phyloP scores from a whole-genome alignment of 2,888 invertebrate species.

The Candidula unifasciata region DNA sequence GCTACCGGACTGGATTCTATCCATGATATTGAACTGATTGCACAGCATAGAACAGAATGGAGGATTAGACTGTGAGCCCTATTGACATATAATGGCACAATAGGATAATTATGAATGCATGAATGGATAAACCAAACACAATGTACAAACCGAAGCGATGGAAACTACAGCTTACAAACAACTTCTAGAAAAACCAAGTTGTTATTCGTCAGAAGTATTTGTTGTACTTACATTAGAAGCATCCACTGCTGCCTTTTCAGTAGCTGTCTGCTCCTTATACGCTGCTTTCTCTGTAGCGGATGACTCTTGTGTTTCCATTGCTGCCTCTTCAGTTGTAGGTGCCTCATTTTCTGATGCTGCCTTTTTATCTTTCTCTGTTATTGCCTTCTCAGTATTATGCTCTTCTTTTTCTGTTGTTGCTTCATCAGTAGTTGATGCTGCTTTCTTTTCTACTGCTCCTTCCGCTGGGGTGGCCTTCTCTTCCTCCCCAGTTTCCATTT shows the following conservation, averaged over 20 bases:
- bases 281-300: not conserved
- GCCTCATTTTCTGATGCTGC: slow-evolving; percentile 10
- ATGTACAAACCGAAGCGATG: too few species aligned
- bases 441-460: not conserved
- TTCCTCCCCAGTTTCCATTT: slow-evolving; percentile 7
- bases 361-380: not conserved
- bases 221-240: not conserved
- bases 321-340: not conserved
- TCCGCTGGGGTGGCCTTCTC: not conserved
- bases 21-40: too few species aligned
- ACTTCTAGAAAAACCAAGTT: too few species aligned
- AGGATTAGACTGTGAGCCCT: too few species aligned
- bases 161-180: too few species aligned
- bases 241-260: not conserved
- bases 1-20: too few species aligned
- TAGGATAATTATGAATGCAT: too few species aligned
- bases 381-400: not conserved
- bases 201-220: too few species aligned
- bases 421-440: not conserved
- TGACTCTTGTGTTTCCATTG: not conserved
- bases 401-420: not conserved
- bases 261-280: not conserved
- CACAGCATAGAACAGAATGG: too few species aligned
- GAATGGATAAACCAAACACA: too few species aligned
- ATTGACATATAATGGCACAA: too few species aligned